phyloP scores from a whole-genome alignment of 2,113 vertebrate genomes.

The Nothoprocta perdicaria region DNA sequence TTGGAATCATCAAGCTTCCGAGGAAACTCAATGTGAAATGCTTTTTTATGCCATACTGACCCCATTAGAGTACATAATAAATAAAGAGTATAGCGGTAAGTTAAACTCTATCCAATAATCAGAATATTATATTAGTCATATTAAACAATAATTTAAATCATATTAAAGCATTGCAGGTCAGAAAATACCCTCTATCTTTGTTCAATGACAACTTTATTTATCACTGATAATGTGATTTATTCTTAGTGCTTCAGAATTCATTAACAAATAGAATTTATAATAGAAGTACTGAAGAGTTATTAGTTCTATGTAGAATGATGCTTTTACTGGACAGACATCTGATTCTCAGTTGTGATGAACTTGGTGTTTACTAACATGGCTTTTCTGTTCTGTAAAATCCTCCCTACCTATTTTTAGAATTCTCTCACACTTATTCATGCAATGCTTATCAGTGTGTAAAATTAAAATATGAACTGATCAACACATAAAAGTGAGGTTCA shows the following conservation, averaged over 20 bases:
- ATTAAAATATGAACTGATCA: conserved; percentile 42
- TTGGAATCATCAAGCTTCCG: accelerated
- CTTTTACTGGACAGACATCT: not conserved
- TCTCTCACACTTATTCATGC: not conserved
- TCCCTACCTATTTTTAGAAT: conserved; percentile 35
- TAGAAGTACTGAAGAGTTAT: not conserved
- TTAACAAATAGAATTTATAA: not conserved
- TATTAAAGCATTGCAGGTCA: not conserved
- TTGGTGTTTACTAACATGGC: not conserved
- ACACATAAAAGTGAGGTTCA: conserved; percentile 27
- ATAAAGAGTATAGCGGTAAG: not conserved
- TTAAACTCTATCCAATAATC: not conserved
- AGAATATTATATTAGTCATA: not conserved
- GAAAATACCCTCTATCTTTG: not conserved
- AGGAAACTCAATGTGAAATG: not conserved
- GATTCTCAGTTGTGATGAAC: not conserved
- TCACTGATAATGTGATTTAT: not conserved
- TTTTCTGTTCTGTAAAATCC: not conserved
- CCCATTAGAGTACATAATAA: not conserved
- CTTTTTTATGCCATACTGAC: not conserved
- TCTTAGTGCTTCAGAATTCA: not conserved
- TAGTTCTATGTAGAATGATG: not conserved
- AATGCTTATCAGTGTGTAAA: conserved; percentile 37
- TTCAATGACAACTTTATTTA: not conserved
- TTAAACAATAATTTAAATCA: not conserved